Evolutionary conservation across 1,140 invertebrate genomes (phyloP).

Genomic region (Euglossa dilemma): DNA sequence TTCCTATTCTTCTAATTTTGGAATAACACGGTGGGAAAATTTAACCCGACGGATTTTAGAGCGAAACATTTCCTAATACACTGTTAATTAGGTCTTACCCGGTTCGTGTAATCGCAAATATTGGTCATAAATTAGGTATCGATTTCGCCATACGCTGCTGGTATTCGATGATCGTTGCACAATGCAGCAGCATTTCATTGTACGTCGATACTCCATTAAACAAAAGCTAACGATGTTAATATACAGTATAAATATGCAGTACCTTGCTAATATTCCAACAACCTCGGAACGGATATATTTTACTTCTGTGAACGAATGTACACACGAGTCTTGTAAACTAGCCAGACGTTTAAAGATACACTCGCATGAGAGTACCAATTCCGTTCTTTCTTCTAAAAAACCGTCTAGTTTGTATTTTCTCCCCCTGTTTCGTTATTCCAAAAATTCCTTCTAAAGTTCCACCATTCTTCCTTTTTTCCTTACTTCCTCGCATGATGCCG

Average conservation of each 20-base stretch:
- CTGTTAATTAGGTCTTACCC: background rate
- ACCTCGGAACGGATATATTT: background rate
- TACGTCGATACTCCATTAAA: background rate
- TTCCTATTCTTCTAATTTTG: no score
- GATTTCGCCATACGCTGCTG: background rate
- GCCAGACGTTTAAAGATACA: no score
- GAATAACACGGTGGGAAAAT: background rate
- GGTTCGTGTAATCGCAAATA: background rate
- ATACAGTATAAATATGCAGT: background rate
- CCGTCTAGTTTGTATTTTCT: no score
- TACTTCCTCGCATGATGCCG: no score
- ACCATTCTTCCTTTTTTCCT: no score
- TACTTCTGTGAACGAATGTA: background rate
- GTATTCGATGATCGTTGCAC: background rate
- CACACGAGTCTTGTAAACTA: no score
- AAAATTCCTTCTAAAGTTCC: no score
- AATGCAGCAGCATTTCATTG: background rate
- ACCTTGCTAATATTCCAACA: no score
- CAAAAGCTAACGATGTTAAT: background rate
- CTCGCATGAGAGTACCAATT: no score
- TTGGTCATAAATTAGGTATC: slow-evolving; percentile 14
- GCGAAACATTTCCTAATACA: background rate
- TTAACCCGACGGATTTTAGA: background rate
- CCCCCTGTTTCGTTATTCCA: no score
- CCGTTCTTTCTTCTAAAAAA: no score